Conservation (phyloP, 2,797 vertebrate genomes). For the Tiaroga cobitis region DNA sequence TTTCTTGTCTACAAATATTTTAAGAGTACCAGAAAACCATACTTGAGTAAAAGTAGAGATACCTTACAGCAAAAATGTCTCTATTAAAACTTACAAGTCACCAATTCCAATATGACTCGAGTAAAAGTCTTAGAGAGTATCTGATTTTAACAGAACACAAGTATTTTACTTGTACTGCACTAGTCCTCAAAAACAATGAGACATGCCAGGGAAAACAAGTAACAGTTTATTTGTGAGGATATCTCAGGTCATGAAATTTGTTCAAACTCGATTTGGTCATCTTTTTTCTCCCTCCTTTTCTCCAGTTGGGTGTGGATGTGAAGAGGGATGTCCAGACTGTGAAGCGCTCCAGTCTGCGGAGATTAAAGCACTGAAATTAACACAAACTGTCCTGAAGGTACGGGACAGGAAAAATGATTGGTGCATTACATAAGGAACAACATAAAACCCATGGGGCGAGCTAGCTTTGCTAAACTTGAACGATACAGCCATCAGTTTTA, state of each 20-base stretch:
- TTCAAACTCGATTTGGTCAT: not conserved
- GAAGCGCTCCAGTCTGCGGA: constrained; percentile 91
- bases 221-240: not conserved
- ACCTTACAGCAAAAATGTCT: not conserved
- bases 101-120: not conserved
- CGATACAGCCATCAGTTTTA: not conserved
- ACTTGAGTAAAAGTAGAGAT: not conserved
- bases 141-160: not conserved
- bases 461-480: constrained; percentile 21
- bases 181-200: not conserved
- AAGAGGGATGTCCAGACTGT: constrained; percentile 92
- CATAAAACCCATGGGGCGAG: not conserved
- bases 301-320: constrained; percentile 86
- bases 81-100: not conserved
- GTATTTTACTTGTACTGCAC: not conserved
- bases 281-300: constrained; percentile 64
- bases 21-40: not conserved
- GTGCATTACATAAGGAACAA: not conserved
- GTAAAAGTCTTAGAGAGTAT: not conserved
- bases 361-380: constrained; percentile 90
- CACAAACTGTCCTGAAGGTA: constrained; percentile 77
- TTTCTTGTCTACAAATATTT: not conserved
- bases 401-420: constrained; percentile 57
- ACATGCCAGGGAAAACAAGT: not conserved
- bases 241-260: not conserved